Base-by-base conservation (phyloP, 2,888 invertebrate species). In the Rhingia campestris region DNA sequence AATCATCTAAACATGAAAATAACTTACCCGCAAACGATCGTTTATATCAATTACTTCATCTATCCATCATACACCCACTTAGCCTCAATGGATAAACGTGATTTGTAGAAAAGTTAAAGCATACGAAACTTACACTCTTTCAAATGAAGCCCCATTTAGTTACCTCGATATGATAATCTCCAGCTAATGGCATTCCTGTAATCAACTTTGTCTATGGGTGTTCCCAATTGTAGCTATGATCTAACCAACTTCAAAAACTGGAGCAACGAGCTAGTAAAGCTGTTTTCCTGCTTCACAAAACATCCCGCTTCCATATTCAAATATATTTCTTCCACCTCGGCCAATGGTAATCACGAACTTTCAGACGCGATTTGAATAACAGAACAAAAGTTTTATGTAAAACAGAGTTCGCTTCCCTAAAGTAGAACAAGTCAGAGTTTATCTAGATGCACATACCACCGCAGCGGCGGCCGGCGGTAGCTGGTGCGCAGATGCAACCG, bases 401-500 rank as follows among this genome's bases (percentile, higher is more conserved):
- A 72, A 64, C 76, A 76, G 35, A 47, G 45, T 72, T 64, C 56
- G 12, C 59, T 37, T 84, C 74, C 84, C 84, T 84, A 59, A 84
- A 84, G 84, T 84, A 53, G 84, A 75, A 75, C 84, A 72, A 80
- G 80, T 80, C 80, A 80, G 74, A 84, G 80, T 84, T 80, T 80
- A 80, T 84, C 80, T 75, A 80, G 84, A 84, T 84, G 74, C 54
- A 49, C 75, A 70, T 49, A 69, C 64, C 53, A 70, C 33, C 41
- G 58, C 41, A 53, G 64, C 33, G 2, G 22, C 22, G 22, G 47
- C 61, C 22, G 22, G 47, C 61, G 35, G 64, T 35, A 56, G 73
- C 73, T 63, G 30, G 35, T 35, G 43, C 64, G 56, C 82, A 82
- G 79, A 79, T 82, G 82, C 49, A 45, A 74, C 64, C 33, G 37